Base-by-base conservation (phyloP, 2,888 invertebrate species). In the Osmoderma eremita region DNA sequence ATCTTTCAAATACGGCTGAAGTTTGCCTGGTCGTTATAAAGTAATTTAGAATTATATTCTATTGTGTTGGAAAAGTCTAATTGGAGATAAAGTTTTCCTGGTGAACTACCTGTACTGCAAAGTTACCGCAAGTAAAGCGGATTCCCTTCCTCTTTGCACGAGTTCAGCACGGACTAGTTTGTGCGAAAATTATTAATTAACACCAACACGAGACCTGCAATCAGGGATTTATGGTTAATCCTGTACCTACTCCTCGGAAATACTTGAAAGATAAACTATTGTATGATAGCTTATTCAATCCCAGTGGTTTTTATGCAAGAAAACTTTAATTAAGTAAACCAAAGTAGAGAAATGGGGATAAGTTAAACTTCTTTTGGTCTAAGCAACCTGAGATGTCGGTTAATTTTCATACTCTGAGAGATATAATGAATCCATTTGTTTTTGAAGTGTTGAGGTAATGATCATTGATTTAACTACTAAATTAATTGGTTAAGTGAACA, bases 41-140 rank as follows among this genome's bases (percentile, higher is more conserved):
- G 42, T 58, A 58, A 58, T 58, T 58, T 58, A 45, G 24, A 45
- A 58, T 58, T 58, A 42, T 45, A 24, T 45, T 58, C 45, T 45
- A 30, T 42, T 24, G 17, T 12, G 58, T 45, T 39, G 45, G 45
- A 12, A 45, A 45, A 22, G 15, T 30, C 17, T 58, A 58, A 58
- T 58, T 42, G 58, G 45, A 45, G 58, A 13, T 58, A 45, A 58
- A 58, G 58, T 58, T 58, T 22, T 58, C 24, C 30, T 17, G 45
- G 24, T 45, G 30, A 45, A 58, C 42, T 17, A 42, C 58, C 30
- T 45, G n/a, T 42, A 15, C 45, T 22, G 15, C 10, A 30, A 45
- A 58, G 45, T 58, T 58, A 15, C 24, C 45, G 15, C 8, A 8
- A 58, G 39, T n/a, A 20, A 12, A 20, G 41, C 41, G 17, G 18